These are phyloP conservation scores for Neodiprion virginianus DNA, from an alignment of 1,140 invertebrate species.

Conservation along the genomic window DNA sequence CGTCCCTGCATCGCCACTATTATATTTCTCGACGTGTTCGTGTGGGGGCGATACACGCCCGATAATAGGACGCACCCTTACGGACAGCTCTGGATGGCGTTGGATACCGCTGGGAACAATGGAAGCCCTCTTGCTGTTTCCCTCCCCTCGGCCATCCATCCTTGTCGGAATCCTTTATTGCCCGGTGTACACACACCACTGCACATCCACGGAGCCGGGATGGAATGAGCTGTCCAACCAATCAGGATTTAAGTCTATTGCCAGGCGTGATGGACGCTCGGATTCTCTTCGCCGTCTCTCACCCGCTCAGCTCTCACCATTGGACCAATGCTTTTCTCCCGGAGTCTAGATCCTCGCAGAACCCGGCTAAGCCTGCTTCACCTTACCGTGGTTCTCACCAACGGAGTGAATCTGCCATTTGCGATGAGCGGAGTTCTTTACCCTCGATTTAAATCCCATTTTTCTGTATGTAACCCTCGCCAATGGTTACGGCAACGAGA, in stretches of 20 bases:
- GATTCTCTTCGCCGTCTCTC: conserved; percentile 11
- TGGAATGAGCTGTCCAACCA: conserved; percentile 50
- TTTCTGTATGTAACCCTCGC: too few relatives aligned
- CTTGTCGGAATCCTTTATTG: conserved; percentile 60
- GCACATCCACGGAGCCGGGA: conserved; percentile 23
- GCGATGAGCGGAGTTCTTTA: too few relatives aligned
- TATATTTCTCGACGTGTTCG: background rate
- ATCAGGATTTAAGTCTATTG: conserved; percentile 56
- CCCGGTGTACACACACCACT: conserved; percentile 35
- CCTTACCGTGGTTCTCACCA: too few relatives aligned
- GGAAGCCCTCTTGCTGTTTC: conserved; percentile 25
- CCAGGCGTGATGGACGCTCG: conserved; percentile 45
- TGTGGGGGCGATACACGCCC: conserved; percentile 39
- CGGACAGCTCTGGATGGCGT: conserved; percentile 41
- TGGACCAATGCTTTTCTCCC: too few relatives aligned
- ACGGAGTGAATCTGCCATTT: too few relatives aligned
- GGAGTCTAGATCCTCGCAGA: too few relatives aligned
- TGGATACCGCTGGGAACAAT: conserved; percentile 54
- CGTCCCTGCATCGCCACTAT: background rate
- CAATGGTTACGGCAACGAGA: too few relatives aligned
- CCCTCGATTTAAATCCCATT: too few relatives aligned
- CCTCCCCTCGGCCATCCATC: conserved; percentile 40
- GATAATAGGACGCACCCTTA: conserved; percentile 57
- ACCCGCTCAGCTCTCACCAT: background rate
- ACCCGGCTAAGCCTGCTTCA: too few relatives aligned